Evolutionary conservation across 2,797 vertebrate species (phyloP).

Genomic region (Luscinia megarhynchos): DNA sequence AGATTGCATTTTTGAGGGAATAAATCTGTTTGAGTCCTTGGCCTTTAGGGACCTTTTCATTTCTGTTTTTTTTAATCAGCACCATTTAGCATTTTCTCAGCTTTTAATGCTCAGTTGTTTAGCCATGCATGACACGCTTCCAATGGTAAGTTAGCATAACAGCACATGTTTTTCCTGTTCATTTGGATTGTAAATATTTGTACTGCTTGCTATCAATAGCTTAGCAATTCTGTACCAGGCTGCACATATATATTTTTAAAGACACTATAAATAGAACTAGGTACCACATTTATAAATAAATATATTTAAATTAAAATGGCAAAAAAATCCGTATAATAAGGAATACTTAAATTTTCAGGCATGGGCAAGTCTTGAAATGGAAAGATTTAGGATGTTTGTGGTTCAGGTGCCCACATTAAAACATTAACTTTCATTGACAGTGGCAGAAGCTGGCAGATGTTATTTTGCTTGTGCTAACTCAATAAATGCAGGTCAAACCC

Average conservation of each 20-base stretch:
- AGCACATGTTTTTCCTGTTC: conserved; percentile 27
- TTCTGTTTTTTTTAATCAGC: background rate
- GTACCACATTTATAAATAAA: background rate
- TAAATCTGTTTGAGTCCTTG: conserved; percentile 12
- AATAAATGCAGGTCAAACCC: conserved; percentile 5
- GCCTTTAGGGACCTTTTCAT: background rate
- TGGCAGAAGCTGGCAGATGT: conserved; percentile 36
- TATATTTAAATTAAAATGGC: conserved; percentile 1
- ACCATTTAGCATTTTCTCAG: conserved; percentile 42
- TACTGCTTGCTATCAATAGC: conserved; percentile 30
- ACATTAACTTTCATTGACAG: background rate
- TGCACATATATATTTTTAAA: background rate
- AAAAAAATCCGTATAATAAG: background rate
- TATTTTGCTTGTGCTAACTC: conserved; percentile 32
- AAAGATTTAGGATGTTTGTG: background rate
- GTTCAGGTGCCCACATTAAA: background rate
- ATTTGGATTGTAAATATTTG: conserved; percentile 56
- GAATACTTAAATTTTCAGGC: background rate
- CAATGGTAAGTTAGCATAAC: background rate
- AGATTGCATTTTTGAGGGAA: background rate
- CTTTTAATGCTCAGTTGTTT: conserved; percentile 9
- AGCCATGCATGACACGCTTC: background rate
- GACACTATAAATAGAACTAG: background rate
- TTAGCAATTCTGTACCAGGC: background rate
- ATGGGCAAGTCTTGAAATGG: background rate